Percentiles rank a stretch among this genome's conserved stretches.
Evolutionary conservation across 2,113 vertebrate genomes (phyloP).

Genomic region (Nothobranchius furzeri): DNA sequence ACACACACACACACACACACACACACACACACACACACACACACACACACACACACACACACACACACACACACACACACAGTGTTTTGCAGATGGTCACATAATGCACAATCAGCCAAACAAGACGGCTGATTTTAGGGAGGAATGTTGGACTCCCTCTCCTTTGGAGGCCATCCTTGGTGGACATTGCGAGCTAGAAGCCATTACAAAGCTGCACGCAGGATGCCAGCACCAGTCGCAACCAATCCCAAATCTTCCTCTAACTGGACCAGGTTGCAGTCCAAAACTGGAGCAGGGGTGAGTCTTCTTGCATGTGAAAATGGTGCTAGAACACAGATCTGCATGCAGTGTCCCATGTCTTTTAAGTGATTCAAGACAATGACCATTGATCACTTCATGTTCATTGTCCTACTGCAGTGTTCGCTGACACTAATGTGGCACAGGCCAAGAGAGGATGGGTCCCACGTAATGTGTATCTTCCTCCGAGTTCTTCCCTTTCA

Average conservation of each 20-base stretch:
- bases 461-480: constrained; percentile 91
- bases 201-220: constrained; percentile 68
- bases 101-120: constrained; percentile 82
- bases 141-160: constrained; percentile 64
- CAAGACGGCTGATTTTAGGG: constrained; percentile 78
- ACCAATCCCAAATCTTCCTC: constrained; percentile 46
- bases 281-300: constrained; percentile 26
- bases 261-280: constrained; percentile 33
- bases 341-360: not conserved
- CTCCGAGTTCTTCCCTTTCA: constrained; percentile 83
- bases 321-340: constrained; percentile 18
- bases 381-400: constrained; percentile 80
- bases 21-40: constrained; percentile 30
- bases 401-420: constrained; percentile 79
- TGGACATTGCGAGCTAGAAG: constrained; percentile 68
- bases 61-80: constrained; percentile 30
- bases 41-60: constrained; percentile 30
- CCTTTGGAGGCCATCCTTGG: constrained; percentile 64
- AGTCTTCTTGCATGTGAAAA: constrained; percentile 21
- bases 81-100: constrained; percentile 74
- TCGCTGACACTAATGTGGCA: constrained; percentile 84
- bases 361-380: constrained; percentile 61
- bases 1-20: constrained; percentile 31
- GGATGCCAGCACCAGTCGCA: constrained; percentile 51
- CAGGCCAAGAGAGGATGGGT: constrained; percentile 97